Evolutionary conservation across 2,888 invertebrate genomes (phyloP).

Genomic region (Pseudococcus jackbeardsleyi): DNA sequence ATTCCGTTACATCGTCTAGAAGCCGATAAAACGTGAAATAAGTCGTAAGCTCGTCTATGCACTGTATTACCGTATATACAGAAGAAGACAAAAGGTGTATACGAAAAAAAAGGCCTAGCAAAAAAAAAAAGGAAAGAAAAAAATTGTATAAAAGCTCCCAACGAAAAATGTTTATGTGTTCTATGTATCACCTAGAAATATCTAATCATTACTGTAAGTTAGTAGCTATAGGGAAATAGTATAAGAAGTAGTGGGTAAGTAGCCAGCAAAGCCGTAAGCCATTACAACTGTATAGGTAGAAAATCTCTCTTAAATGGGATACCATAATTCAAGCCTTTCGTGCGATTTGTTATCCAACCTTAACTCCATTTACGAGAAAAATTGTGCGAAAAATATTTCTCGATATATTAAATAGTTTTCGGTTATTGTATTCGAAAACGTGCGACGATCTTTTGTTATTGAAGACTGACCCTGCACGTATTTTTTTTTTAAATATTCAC

Average conservation of each 20-base stretch:
- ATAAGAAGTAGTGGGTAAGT: slow-evolving; percentile 50
- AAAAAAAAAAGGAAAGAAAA: slow-evolving; percentile 20
- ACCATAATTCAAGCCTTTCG: slow-evolving; percentile 63
- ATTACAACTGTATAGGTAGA: slow-evolving; percentile 63
- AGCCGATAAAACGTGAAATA: slow-evolving; percentile 50
- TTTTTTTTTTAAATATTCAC: neutral
- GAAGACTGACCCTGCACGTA: neutral
- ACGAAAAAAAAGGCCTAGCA: neutral
- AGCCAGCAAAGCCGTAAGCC: slow-evolving; percentile 63
- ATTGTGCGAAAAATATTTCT: slow-evolving; percentile 58
- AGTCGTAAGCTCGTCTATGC: slow-evolving; percentile 3
- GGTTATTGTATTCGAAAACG: slow-evolving; percentile 47
- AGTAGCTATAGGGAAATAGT: slow-evolving; percentile 51
- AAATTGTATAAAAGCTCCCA: slow-evolving; percentile 33
- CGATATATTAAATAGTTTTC: slow-evolving; percentile 51
- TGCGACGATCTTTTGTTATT: slow-evolving; percentile 2
- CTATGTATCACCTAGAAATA: slow-evolving; percentile 62
- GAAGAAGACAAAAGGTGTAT: slow-evolving; percentile 1
- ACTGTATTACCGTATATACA: neutral
- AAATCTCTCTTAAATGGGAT: slow-evolving; percentile 61
- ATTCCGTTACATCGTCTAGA: slow-evolving; percentile 43
- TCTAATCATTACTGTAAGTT: slow-evolving; percentile 58
- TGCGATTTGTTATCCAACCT: slow-evolving; percentile 57
- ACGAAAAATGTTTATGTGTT: slow-evolving; percentile 59
- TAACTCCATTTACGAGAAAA: slow-evolving; percentile 55